phyloP scores from a whole-genome alignment of 1,140 invertebrate species.

The Temnothorax nylanderi region DNA sequence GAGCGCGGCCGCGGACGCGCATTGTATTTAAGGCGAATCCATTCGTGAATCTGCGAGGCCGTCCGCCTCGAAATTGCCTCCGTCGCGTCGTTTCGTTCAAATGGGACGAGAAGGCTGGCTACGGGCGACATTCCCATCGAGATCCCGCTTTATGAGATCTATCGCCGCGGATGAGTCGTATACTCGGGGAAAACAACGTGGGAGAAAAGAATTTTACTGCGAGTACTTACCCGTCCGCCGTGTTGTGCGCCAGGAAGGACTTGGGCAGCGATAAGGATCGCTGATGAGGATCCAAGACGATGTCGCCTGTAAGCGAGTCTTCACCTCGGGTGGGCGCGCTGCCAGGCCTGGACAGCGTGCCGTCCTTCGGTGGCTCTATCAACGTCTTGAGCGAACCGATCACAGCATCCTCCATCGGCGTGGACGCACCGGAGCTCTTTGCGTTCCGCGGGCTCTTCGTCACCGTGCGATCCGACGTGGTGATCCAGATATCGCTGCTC shows the following conservation, averaged over 20 bases:
- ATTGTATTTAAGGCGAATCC: slow-evolving; percentile 37
- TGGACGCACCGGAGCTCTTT: slow-evolving; percentile 86
- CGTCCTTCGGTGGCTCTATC: slow-evolving; percentile 80
- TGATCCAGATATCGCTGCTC: slow-evolving; percentile 87
- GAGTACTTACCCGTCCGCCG: slow-evolving; percentile 77
- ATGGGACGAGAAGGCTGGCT: not conserved
- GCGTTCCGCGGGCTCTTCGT: slow-evolving; percentile 85
- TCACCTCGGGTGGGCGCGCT: slow-evolving; percentile 85
- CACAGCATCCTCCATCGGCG: slow-evolving; percentile 84
- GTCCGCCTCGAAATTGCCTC: slow-evolving; percentile 29
- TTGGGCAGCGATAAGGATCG: slow-evolving; percentile 88
- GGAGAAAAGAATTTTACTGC: not conserved
- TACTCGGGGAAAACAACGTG: not conserved
- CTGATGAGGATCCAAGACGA: slow-evolving; percentile 85
- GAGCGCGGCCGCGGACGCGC: slow-evolving; percentile 7
- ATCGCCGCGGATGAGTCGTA: not conserved
- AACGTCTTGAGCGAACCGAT: slow-evolving; percentile 79
- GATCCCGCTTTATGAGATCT: not conserved
- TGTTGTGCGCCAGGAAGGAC: slow-evolving; percentile 87
- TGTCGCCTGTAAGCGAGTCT: slow-evolving; percentile 76
- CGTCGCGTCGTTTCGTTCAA: slow-evolving; percentile 22
- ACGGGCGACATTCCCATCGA: not conserved
- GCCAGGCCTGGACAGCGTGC: slow-evolving; percentile 85
- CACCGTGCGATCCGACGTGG: slow-evolving; percentile 85
- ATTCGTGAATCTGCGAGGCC: not conserved